These are phyloP conservation scores for Phenganax subtilis DNA, from an alignment of 92 coral and sea anemone species.

Conservation along the genomic window DNA sequence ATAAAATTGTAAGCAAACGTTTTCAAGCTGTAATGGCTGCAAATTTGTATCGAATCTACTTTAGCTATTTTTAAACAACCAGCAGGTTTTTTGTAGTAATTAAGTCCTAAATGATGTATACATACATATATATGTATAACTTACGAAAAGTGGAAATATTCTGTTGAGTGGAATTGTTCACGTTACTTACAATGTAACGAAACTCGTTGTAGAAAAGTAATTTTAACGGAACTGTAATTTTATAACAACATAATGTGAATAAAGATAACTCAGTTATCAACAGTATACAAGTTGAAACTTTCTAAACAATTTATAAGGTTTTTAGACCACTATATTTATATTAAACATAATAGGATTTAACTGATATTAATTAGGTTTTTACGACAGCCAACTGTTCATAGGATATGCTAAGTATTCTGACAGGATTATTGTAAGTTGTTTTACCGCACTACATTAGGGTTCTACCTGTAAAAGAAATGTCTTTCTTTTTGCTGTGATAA, in stretches of 20 bases:
- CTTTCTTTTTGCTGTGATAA: constrained; percentile 8
- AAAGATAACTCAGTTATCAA: background rate
- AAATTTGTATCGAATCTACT: too few species aligned
- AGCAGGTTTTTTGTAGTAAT: too few species aligned
- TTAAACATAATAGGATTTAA: constrained; percentile 10
- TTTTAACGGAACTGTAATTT: background rate
- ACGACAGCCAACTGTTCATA: background rate
- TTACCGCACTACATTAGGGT: constrained; percentile 4
- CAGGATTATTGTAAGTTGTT: constrained; percentile 27
- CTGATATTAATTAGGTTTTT: background rate
- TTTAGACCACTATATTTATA: constrained; percentile 26
- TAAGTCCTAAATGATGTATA: too few species aligned
- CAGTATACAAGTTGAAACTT: background rate
- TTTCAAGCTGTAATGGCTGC: too few species aligned
- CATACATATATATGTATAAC: too few species aligned
- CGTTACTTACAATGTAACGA: constrained; percentile 1
- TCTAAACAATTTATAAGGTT: background rate
- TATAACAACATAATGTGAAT: background rate
- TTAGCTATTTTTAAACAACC: too few species aligned
- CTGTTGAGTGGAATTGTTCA: background rate
- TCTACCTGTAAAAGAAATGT: constrained; percentile 9
- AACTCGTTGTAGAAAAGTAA: background rate
- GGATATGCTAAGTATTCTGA: constrained; percentile 16
- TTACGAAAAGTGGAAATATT: background rate
- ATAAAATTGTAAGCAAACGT: too few species aligned